These are phyloP conservation scores for Phaedon cochleariae DNA, from an alignment of 2,888 invertebrate species.

Conservation along the genomic window DNA sequence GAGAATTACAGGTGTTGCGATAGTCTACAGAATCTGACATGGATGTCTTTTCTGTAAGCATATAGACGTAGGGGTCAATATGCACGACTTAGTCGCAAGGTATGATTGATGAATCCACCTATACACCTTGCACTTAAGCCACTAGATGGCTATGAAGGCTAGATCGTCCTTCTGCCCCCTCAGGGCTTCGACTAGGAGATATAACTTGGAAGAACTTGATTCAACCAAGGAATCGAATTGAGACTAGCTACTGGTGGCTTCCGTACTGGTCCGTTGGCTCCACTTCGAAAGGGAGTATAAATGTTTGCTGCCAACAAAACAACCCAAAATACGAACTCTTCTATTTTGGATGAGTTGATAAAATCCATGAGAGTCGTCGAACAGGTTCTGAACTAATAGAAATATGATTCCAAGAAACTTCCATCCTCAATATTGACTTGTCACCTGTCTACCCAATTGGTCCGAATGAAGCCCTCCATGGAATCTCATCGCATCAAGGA, in stretches of 20 bases:
- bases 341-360: background rate
- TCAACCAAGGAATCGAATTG: background rate
- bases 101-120: no score
- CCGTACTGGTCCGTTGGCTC: background rate
- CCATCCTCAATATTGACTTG: no score
- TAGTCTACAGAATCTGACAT: no score
- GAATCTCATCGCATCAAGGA: background rate
- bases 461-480: background rate
- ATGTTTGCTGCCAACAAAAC: background rate
- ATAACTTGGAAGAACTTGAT: background rate
- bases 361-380: no score
- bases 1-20: no score
- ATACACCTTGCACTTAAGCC: no score
- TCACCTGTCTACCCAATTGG: constrained; percentile 5
- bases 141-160: no score
- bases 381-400: background rate
- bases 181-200: background rate
- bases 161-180: no score
- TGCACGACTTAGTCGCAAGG: no score
- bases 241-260: constrained; percentile 3
- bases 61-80: no score
- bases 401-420: background rate
- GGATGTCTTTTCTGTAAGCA: no score
- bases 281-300: background rate
- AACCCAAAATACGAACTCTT: no score